These are phyloP conservation scores for Oncorhynchus mykiss DNA, from an alignment of 2,113 vertebrate species.

Conservation along the genomic window DNA sequence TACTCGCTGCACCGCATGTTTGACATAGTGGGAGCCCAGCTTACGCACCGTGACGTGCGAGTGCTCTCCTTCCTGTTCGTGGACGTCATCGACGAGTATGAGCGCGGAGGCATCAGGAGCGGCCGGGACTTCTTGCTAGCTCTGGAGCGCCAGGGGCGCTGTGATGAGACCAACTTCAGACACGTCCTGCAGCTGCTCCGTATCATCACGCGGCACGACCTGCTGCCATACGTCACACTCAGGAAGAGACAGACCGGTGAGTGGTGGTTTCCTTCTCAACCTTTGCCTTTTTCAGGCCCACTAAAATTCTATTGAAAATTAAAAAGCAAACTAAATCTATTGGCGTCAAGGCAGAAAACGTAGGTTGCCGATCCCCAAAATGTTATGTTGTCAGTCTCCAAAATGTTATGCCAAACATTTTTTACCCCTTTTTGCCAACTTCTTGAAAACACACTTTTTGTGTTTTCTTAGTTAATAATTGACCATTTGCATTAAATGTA, in stretches of 20 bases:
- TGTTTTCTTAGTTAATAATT: neutral
- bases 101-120: slow-evolving; percentile 89
- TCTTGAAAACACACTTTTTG: no score
- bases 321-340: no score
- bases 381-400: no score
- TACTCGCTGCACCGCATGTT: slow-evolving; percentile 97
- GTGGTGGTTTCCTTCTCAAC: slow-evolving; percentile 17
- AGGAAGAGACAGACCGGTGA: slow-evolving; percentile 87
- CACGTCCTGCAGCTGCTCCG: slow-evolving; percentile 92
- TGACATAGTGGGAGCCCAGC: slow-evolving; percentile 92
- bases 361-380: no score
- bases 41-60: slow-evolving; percentile 90
- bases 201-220: slow-evolving; percentile 93
- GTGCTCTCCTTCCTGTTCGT: slow-evolving; percentile 96
- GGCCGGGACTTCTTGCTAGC: slow-evolving; percentile 92
- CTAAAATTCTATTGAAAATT: no score
- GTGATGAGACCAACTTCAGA: slow-evolving; percentile 93
- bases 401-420: no score
- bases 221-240: slow-evolving; percentile 92
- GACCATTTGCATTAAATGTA: neutral
- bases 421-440: no score
- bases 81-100: slow-evolving; percentile 94
- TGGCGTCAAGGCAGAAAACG: no score
- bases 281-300: no score
- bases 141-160: slow-evolving; percentile 92